A percentile compares a stretch with the other conserved stretches of the same genome.
Conservation (phyloP, 1,140 invertebrate species). For the Sitophilus oryzae region DNA sequence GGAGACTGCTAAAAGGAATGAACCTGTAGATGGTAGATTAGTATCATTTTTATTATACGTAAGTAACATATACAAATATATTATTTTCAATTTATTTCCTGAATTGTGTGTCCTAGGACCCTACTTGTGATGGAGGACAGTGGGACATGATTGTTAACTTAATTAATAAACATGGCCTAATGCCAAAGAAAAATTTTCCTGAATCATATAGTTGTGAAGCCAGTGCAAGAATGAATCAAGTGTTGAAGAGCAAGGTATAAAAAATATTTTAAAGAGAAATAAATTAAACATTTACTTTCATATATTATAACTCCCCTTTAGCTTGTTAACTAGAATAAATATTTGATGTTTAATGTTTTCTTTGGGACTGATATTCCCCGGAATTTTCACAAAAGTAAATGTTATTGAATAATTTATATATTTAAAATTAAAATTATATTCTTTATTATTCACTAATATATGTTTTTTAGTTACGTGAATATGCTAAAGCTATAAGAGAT, state of each 20-base stretch:
- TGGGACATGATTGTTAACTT: constrained; percentile 89
- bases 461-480: constrained; percentile 65
- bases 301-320: too few species aligned
- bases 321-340: too few species aligned
- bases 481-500: constrained; percentile 62
- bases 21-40: constrained; percentile 69
- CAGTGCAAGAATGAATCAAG: constrained; percentile 64
- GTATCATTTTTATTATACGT: constrained; percentile 70
- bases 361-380: too few species aligned
- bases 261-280: too few species aligned
- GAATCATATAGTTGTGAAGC: constrained; percentile 73
- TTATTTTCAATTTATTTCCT: too few species aligned
- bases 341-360: too few species aligned
- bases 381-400: too few species aligned
- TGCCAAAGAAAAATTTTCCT: constrained; percentile 82
- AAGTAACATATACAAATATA: constrained; percentile 38
- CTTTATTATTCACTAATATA: too few species aligned
- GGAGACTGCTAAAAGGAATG: constrained; percentile 64
- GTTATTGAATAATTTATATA: too few species aligned
- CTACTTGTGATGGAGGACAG: constrained; percentile 80
- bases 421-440: too few species aligned
- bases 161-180: constrained; percentile 77
- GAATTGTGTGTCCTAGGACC: constrained; percentile 62
- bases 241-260: constrained; percentile 79
- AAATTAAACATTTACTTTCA: too few species aligned